A percentile compares a stretch with the other conserved stretches of the same genome.
phyloP scores from a whole-genome alignment of 2,113 vertebrate species.

The Agapornis roseicollis region DNA sequence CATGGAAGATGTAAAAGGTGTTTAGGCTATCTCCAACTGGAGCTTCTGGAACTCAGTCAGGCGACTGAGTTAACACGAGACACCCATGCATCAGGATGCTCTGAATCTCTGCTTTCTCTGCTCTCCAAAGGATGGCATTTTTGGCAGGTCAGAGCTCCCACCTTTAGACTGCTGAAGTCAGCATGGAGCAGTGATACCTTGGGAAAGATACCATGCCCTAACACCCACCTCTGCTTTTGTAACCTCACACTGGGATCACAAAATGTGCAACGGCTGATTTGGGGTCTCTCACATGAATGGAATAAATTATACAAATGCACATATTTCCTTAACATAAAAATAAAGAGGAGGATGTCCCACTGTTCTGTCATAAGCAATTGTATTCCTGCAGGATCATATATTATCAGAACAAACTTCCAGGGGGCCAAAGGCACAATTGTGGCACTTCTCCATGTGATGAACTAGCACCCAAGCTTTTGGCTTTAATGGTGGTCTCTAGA shows the following conservation, averaged over 20 bases:
- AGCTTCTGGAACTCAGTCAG: neutral
- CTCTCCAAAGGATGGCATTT: neutral
- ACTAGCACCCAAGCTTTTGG: neutral
- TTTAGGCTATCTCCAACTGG: neutral
- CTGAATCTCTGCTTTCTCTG: neutral
- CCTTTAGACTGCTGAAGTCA: neutral
- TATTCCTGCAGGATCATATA: neutral
- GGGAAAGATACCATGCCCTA: neutral
- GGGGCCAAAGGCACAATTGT: neutral
- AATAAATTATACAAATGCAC: neutral
- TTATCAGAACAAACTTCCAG: neutral
- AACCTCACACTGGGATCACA: neutral
- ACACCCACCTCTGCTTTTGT: neutral
- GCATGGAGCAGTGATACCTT: accelerated
- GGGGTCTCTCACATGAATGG: neutral
- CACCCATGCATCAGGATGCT: neutral
- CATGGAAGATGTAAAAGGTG: neutral
- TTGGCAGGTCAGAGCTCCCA: neutral
- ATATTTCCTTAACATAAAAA: neutral
- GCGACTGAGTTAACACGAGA: neutral
- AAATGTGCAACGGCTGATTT: neutral
- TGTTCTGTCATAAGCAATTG: neutral
- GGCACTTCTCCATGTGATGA: neutral
- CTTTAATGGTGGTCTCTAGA: neutral
- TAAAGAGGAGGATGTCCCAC: neutral